Conservation (phyloP, 2,888 invertebrate genomes). For the Plebejus argus region DNA sequence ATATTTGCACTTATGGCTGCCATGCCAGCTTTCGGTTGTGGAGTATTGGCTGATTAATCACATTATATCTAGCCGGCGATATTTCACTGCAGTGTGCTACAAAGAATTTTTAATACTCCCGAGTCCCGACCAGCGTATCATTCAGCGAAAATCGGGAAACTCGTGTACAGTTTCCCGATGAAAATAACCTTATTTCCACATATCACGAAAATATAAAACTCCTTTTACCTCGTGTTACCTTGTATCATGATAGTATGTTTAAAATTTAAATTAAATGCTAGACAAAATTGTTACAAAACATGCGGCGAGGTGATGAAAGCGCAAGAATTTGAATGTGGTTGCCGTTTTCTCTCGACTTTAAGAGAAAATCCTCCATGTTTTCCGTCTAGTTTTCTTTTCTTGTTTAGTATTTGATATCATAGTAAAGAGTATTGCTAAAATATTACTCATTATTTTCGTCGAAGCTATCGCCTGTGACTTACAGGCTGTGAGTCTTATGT, state of each 20-base stretch:
- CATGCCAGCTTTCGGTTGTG: neutral
- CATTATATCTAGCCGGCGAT: constrained; percentile 13
- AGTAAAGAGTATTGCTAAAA: neutral
- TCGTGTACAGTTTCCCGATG: neutral
- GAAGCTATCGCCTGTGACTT: no score
- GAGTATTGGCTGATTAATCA: constrained; percentile 2
- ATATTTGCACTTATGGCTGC: neutral
- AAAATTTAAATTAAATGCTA: neutral
- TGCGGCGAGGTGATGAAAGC: constrained; percentile 9
- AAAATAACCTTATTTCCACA: neutral
- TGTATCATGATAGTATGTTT: neutral
- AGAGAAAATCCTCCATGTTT: neutral
- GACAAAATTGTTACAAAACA: neutral
- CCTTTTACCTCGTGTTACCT: neutral
- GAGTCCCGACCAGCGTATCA: neutral
- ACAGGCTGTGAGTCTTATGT: no score
- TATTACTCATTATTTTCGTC: no score
- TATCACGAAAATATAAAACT: neutral
- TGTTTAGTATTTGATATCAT: neutral
- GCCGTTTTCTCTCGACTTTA: neutral
- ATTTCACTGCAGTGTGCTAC: constrained; percentile 3
- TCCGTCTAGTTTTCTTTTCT: neutral
- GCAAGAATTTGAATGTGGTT: neutral
- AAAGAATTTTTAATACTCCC: constrained; percentile 16
- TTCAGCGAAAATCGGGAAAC: constrained; percentile 8